phyloP scores from a whole-genome alignment of 2,888 invertebrate genomes.

The Cheilosia vernalis region DNA sequence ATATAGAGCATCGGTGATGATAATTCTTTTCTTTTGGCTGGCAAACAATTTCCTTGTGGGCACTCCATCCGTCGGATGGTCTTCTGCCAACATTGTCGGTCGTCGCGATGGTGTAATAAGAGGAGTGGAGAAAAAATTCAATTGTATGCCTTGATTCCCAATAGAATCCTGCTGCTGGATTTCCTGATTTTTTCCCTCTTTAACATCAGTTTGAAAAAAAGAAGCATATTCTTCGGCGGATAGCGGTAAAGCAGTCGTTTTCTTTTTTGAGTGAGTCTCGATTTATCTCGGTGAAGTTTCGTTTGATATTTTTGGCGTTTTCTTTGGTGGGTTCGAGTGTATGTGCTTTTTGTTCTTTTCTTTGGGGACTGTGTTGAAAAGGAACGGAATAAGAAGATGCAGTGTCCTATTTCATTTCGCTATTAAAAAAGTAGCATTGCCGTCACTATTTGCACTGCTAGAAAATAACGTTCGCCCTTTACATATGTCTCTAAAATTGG shows the following conservation, averaged over 20 bases:
- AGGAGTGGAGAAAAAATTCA: slow-evolving; percentile 33
- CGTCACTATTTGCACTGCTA: too few relatives aligned
- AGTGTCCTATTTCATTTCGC: too few relatives aligned
- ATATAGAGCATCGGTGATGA: slow-evolving; percentile 36
- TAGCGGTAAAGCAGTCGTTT: slow-evolving; percentile 21
- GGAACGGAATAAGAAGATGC: too few relatives aligned
- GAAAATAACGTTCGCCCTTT: too few relatives aligned
- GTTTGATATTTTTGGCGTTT: not conserved
- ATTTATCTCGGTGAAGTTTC: slow-evolving; percentile 14
- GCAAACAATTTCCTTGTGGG: slow-evolving; percentile 59
- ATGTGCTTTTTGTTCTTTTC: too few relatives aligned
- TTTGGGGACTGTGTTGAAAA: too few relatives aligned
- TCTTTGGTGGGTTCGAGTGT: too few relatives aligned
- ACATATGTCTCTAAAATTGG: too few relatives aligned
- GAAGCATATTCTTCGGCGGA: not conserved
- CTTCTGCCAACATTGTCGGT: slow-evolving; percentile 13
- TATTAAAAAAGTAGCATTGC: too few relatives aligned
- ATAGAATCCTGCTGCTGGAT: slow-evolving; percentile 43
- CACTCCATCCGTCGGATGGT: slow-evolving; percentile 26
- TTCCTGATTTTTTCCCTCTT: slow-evolving; percentile 20
- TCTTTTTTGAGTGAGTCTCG: slow-evolving; percentile 11
- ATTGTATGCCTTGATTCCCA: slow-evolving; percentile 62
- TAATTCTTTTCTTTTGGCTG: slow-evolving; percentile 54
- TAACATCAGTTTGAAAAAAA: slow-evolving; percentile 15
- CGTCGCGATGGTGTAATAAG: not conserved